A percentile compares a stretch with the other conserved stretches of the same genome.
Conservation (phyloP, 2,797 vertebrate genomes). For the Melanotaenia parkinsoni region DNA sequence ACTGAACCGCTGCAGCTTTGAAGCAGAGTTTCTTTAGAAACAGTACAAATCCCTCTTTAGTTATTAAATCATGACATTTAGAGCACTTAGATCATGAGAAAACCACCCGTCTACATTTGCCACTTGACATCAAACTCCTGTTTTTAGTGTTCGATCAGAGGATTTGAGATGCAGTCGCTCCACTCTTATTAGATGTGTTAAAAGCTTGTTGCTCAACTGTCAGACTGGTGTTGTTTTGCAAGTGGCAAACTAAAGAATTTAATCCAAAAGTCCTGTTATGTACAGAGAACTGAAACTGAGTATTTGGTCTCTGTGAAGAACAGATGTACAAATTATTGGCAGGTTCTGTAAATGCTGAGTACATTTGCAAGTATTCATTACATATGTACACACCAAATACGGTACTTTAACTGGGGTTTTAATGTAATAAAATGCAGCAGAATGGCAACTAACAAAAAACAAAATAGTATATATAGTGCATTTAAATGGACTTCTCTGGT, state of each 20-base stretch:
- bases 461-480: neutral
- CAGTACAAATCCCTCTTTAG: neutral
- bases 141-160: neutral
- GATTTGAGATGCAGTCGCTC: too few relatives aligned
- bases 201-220: neutral
- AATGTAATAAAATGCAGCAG: too few relatives aligned
- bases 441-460: neutral
- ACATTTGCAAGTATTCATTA: too few relatives aligned
- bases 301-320: neutral
- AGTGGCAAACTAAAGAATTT: neutral
- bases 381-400: too few relatives aligned
- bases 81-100: neutral
- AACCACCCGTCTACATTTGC: too few relatives aligned
- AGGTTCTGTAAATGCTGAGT: too few relatives aligned
- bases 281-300: too few relatives aligned
- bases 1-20: too few relatives aligned
- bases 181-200: accelerated
- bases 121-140: too few relatives aligned
- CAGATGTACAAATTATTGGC: too few relatives aligned
- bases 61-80: neutral
- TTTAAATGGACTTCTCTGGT: neutral
- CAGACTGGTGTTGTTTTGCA: neutral
- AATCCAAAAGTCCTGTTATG: too few relatives aligned
- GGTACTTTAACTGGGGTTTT: too few relatives aligned
- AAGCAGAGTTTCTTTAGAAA: neutral